Evolutionary conservation across 2,113 vertebrate species (phyloP).

Genomic region (Orientallactaga bullata): DNA sequence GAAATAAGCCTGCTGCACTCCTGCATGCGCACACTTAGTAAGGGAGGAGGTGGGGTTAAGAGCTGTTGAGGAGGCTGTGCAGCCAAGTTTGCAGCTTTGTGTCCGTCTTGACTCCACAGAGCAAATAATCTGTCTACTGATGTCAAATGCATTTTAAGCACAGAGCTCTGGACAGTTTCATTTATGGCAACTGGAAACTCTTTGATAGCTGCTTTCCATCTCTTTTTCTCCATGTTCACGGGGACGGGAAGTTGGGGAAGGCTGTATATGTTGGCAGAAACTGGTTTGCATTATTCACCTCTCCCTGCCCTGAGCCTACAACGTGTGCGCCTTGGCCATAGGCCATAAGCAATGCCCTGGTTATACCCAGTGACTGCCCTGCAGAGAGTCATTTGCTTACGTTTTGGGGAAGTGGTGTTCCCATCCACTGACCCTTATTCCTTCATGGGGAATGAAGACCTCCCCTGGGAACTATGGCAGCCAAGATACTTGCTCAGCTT

Average conservation of each 20-base stretch:
- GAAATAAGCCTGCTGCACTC: not conserved
- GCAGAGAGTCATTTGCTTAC: not conserved
- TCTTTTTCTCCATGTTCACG: not conserved
- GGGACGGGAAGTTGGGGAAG: not conserved
- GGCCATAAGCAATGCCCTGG: not conserved
- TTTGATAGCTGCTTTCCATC: not conserved
- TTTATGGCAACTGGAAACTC: not conserved
- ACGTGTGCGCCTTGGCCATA: not conserved
- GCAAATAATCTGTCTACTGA: not conserved
- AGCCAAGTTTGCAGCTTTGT: constrained; percentile 12
- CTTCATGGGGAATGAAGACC: not conserved
- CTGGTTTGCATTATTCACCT: not conserved
- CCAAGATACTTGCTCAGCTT: not conserved
- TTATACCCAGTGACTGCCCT: not conserved
- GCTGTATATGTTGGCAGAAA: not conserved
- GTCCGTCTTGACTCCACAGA: not conserved
- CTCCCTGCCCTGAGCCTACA: not conserved
- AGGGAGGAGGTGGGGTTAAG: not conserved
- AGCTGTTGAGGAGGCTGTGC: not conserved
- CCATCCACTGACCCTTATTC: not conserved
- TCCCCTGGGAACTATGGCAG: not conserved
- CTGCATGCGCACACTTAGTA: not conserved
- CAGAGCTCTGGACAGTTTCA: constrained; percentile 47
- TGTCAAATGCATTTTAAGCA: constrained; percentile 38
- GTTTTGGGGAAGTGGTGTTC: not conserved